Percentiles rank a stretch among this genome's conserved stretches.
These are phyloP conservation scores for Pimpla rufipes DNA, from an alignment of 2,888 invertebrate species.

Conservation along the genomic window DNA sequence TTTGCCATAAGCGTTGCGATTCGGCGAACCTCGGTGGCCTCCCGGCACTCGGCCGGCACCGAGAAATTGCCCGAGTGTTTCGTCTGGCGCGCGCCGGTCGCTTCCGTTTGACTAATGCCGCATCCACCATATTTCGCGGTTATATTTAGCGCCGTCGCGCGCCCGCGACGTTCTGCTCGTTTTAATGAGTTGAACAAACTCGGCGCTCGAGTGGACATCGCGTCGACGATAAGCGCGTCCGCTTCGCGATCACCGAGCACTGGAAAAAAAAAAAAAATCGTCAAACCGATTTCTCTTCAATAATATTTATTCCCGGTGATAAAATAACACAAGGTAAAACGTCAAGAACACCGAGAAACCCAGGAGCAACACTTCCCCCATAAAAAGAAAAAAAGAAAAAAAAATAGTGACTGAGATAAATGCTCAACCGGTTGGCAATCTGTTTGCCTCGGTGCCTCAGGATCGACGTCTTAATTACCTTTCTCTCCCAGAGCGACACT, in stretches of 20 bases:
- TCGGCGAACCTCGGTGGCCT: conserved; percentile 5
- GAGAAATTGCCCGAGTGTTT: conserved; percentile 16
- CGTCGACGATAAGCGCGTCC: neutral
- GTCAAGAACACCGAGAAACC: neutral
- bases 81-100: neutral
- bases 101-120: conserved; percentile 6
- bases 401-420: conserved; percentile 6
- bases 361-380: neutral
- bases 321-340: neutral
- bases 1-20: conserved; percentile 4
- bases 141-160: conserved; percentile 59
- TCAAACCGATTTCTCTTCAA: neutral
- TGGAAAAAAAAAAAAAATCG: neutral
- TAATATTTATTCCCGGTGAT: neutral
- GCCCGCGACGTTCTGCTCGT: conserved; percentile 34
- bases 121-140: conserved; percentile 27
- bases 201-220: neutral
- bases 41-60: neutral
- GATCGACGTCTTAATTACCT: conserved; percentile 58
- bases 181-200: conserved; percentile 61
- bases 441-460: conserved; percentile 40
- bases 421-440: conserved; percentile 41
- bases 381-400: neutral
- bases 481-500: conserved; percentile 21
- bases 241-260: neutral